Evolutionary conservation across 1,140 invertebrate genomes (phyloP).

Genomic region (Harpegnathos saltator): DNA sequence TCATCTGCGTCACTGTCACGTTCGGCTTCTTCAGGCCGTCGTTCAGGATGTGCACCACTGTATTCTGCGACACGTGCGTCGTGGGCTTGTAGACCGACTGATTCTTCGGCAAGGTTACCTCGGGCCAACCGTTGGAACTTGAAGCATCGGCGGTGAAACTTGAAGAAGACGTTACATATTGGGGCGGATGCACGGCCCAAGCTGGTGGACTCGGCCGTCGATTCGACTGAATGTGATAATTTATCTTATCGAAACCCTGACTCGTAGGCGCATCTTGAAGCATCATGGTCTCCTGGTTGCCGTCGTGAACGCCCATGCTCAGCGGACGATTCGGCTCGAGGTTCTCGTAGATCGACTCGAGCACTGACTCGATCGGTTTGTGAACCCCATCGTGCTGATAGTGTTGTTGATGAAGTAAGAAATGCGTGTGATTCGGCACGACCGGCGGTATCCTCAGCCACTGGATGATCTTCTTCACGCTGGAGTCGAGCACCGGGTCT

Average conservation of each 20-base stretch:
- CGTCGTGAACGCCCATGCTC: background rate
- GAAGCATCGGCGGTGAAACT: background rate
- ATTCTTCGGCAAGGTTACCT: background rate
- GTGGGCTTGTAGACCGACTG: constrained; percentile 49
- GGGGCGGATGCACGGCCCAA: background rate
- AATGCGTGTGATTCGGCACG: constrained; percentile 61
- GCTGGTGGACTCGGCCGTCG: background rate
- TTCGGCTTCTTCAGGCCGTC: constrained; percentile 72
- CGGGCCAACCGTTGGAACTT: background rate
- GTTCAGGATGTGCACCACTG: constrained; percentile 82
- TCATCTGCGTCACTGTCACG: constrained; percentile 68
- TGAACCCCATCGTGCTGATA: constrained; percentile 26
- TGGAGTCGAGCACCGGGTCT: constrained; percentile 58
- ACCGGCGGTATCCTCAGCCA: constrained; percentile 80
- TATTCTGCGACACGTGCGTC: constrained; percentile 81
- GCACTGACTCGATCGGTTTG: constrained; percentile 52
- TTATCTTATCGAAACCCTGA: constrained; percentile 1
- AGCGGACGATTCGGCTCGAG: constrained; percentile 74
- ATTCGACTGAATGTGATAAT: background rate
- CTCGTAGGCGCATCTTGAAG: background rate
- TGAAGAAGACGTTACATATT: background rate
- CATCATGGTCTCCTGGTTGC: background rate
- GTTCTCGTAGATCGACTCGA: constrained; percentile 70
- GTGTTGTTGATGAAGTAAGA: constrained; percentile 29
- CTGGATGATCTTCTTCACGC: constrained; percentile 73